These are phyloP conservation scores for Ennomos quercinarius DNA, from an alignment of 2,888 invertebrate genomes.

Conservation along the genomic window DNA sequence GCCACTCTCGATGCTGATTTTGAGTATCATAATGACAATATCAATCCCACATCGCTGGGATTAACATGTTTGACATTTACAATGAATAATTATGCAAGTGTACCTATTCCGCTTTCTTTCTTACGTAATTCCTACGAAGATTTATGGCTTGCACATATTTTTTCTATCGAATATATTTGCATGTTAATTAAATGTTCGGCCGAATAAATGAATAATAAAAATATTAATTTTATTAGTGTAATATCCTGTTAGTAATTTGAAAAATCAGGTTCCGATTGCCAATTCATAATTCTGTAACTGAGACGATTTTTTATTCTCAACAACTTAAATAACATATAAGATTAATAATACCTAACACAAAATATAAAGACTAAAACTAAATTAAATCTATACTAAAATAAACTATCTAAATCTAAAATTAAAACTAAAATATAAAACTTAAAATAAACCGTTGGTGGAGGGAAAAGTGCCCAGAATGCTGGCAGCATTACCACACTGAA, in stretches of 20 bases:
- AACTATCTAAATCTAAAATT: no score
- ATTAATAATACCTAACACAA: no score
- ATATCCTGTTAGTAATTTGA: conserved; percentile 16
- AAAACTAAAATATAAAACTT: no score
- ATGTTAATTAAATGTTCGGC: conserved; percentile 27
- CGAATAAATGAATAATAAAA: conserved; percentile 11
- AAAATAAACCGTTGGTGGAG: no score
- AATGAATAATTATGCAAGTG: conserved; percentile 51
- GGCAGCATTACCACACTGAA: no score
- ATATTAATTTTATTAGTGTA: conserved; percentile 5
- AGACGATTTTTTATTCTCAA: no score
- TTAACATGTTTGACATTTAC: conserved; percentile 54
- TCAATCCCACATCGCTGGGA: conserved; percentile 47
- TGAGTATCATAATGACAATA: conserved; percentile 56
- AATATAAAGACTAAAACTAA: no score
- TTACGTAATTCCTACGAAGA: conserved; percentile 43
- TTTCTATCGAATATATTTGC: conserved; percentile 36
- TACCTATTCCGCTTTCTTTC: conserved; percentile 47
- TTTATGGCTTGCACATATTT: conserved; percentile 31
- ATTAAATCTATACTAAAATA: no score
- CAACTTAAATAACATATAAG: no score
- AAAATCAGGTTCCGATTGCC: no score
- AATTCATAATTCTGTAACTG: no score
- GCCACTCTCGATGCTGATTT: conserved; percentile 46
- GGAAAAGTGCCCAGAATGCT: no score